Percentiles rank a stretch among this genome's conserved stretches.
Conservation (phyloP, 2,888 invertebrate genomes). For the Margaritifera margaritifera region DNA sequence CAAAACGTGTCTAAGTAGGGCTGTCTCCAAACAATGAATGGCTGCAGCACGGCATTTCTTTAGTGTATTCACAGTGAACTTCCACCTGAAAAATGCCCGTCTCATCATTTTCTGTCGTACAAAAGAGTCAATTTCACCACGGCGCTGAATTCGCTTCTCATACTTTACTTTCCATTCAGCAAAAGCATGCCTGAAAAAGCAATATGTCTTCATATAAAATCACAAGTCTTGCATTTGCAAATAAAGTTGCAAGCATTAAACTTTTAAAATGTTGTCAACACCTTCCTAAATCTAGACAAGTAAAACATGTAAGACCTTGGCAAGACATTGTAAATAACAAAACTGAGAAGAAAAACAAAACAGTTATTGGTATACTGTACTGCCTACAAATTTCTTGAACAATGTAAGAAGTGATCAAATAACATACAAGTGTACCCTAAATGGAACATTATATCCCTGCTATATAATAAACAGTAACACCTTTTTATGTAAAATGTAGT, state of each 20-base stretch:
- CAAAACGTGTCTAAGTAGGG: constrained; percentile 46
- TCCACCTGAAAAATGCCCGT: constrained; percentile 48
- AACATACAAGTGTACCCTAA: too few relatives aligned
- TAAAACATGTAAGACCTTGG: too few relatives aligned
- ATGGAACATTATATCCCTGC: too few relatives aligned
- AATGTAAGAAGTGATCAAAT: not conserved
- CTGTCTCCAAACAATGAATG: constrained; percentile 48
- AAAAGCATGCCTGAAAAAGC: constrained; percentile 46
- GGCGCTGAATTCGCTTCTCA: constrained; percentile 37
- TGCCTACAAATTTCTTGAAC: not conserved
- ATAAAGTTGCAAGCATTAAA: not conserved
- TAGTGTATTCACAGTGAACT: constrained; percentile 42
- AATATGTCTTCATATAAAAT: not conserved
- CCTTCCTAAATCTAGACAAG: not conserved
- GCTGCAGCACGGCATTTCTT: constrained; percentile 47
- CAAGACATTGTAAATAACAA: too few relatives aligned
- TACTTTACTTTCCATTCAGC: constrained; percentile 42
- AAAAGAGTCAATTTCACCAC: constrained; percentile 36
- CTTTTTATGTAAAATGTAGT: too few relatives aligned
- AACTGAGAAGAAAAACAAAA: too few relatives aligned
- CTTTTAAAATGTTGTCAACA: not conserved
- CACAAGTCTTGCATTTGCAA: not conserved
- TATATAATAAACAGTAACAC: too few relatives aligned
- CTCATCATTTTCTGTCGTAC: constrained; percentile 41
- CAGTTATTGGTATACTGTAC: not conserved